Evolutionary conservation across 37 sponge, comb jelly and placozoan genomes (phyloP), one percentile per base, ranked within the genome.

Genomic region (Theonella swinhoei): DNA sequence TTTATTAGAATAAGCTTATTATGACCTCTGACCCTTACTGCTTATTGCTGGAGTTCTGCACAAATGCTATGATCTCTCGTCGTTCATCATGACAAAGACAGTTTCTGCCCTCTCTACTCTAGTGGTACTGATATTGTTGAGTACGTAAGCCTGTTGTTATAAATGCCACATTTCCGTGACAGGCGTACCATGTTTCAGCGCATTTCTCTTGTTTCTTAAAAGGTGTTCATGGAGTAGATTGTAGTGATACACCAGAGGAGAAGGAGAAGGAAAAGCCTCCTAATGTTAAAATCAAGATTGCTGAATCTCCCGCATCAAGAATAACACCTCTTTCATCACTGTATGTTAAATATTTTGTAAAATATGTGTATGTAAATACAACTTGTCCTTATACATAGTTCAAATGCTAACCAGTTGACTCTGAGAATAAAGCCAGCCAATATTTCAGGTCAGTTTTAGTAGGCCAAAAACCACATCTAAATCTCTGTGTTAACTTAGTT

Each of bases 211-310:
- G n/a, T n/a, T n/a, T n/a, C n/a, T n/a, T n/a, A n/a, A n/a, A 8
- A 66, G 28, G n/a, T 66, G 31, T 66, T 30, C 31, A 66, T 23
- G 67, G 7, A 66, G 31, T 7, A 8, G 22, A 24, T 19, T 30
- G 67, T 7, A 30, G 8, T 66, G 28, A 66, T 8, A 24, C 5
- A 19, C 31, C 67, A 19, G 17, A 7, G 7, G 31, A 66, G 67
- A 47, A 47, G 14, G 11, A 7, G 11, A 47, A 7, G 54, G 54
- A 47, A 47, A 47, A 47, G 14, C 54, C 54, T 7, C 11, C 54
- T 14, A 47, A 47, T 14, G 82, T 85, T 11, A 75, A 76, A 1
- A 72, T 90, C 0, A 90, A 85, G 64, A 90, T 90, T 36, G 91
- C 81, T 2, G 86, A 90, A 0, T 41, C 81, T 14, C 86, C 91